These are phyloP conservation scores for Centropyge bicolor DNA, from an alignment of 2,797 vertebrate species.

Conservation along the genomic window DNA sequence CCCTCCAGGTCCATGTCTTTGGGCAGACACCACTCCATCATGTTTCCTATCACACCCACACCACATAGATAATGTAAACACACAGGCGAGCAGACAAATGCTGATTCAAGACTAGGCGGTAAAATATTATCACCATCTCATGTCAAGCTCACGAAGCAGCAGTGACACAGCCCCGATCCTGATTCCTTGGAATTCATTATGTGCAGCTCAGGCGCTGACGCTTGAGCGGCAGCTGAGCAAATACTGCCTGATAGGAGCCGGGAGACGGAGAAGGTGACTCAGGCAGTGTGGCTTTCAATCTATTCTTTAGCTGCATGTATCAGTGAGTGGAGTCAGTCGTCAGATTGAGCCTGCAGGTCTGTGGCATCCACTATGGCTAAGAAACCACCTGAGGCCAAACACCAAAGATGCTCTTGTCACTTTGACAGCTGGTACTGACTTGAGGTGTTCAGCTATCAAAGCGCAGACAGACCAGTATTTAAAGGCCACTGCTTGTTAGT, in stretches of 20 bases:
- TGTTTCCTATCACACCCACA: conserved; percentile 88
- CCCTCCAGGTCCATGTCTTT: conserved; percentile 95
- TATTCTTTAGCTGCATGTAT: conserved; percentile 15
- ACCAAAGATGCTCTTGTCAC: conserved; percentile 5
- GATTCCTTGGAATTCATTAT: conserved; percentile 46
- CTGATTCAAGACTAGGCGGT: background rate
- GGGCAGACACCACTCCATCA: conserved; percentile 96
- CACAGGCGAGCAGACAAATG: conserved; percentile 25
- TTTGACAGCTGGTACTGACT: conserved; percentile 38
- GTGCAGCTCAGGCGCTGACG: conserved; percentile 19
- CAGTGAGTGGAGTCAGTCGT: background rate
- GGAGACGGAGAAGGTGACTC: conserved; percentile 62
- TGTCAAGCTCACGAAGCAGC: conserved; percentile 7
- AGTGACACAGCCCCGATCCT: background rate
- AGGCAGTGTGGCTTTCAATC: conserved; percentile 39
- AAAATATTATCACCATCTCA: conserved; percentile 17
- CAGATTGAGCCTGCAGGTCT: background rate
- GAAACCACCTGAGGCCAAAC: conserved; percentile 22
- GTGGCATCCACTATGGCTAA: background rate
- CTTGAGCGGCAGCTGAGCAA: conserved; percentile 67
- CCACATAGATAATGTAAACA: conserved; percentile 23
- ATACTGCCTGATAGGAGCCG: conserved; percentile 51
- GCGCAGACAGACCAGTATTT: background rate
- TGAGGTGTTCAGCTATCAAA: conserved; percentile 6
- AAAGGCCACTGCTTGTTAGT: background rate